Evolutionary conservation across 2,113 vertebrate species (phyloP).

Genomic region (Odocoileus hemionus): DNA sequence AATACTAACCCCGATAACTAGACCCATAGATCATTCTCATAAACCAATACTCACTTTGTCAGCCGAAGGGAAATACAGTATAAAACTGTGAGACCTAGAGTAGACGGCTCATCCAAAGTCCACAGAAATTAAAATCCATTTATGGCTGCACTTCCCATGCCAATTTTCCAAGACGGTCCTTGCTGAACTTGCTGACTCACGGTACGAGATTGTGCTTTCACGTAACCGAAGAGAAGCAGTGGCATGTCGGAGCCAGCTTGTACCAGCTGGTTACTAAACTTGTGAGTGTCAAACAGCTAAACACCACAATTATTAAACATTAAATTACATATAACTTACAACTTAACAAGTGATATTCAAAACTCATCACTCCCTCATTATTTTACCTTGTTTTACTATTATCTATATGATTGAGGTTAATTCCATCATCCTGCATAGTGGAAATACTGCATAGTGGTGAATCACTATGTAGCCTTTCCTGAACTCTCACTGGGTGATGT

Average conservation of each 20-base stretch:
- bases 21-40: background rate
- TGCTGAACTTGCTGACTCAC: background rate
- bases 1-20: background rate
- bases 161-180: background rate
- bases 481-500: background rate
- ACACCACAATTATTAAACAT: background rate
- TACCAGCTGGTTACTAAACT: background rate
- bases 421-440: rapidly evolving
- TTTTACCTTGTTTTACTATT: background rate
- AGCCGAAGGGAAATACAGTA: background rate
- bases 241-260: background rate
- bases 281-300: background rate
- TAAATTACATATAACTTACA: background rate
- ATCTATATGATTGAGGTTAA: background rate
- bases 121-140: background rate
- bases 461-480: background rate
- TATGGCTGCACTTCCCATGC: background rate
- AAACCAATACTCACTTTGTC: background rate
- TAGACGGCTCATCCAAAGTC: background rate
- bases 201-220: background rate
- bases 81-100: background rate
- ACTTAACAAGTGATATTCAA: background rate
- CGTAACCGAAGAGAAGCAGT: background rate
- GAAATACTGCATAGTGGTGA: background rate
- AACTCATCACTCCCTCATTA: background rate